Base-by-base conservation (phyloP, 2,888 invertebrate species). In the Spodoptera picta region DNA sequence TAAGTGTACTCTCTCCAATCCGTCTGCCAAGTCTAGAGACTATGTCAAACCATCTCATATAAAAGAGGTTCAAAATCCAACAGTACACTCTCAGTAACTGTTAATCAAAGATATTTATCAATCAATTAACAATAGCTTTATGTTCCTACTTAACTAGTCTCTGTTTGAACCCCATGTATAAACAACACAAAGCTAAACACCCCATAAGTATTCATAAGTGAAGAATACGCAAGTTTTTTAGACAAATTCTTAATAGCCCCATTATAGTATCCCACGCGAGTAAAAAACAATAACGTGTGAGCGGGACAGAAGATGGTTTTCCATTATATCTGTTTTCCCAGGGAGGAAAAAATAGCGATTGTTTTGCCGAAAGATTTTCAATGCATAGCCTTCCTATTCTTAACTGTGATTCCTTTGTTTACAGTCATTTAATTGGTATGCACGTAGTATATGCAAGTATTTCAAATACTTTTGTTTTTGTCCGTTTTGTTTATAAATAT, bases 291-390 rank as follows among this genome's bases (percentile, higher is more conserved):
- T 85, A 75, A 76, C 62, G 60, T 65, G 60, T 9, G 49, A 75
- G 11, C 19, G 49, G 48, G 73, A 73, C 36, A 46, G 5, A 57
- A 66, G 60, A 65, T 55, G 65, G 69, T 72, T 79, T 83, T 81
- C 80, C 73, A 77, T 78, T 63, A 73, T 65, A 68, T 69, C 67
- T 24, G 69, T 78, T 83, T 88, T 87, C 87, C 81, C 85, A 84
- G 79, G 65, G 75, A 53, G 73, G 78, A 85, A 88, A 89, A 89
- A 85, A 79, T 60, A 24, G 60, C 64, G 60, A 87, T 85, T 87
- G 87, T 85, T 69, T 71, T 76, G 80, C 36, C 36, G 74, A 84
- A 85, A 78, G 62, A 68, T 79, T 84, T 84, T 80, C 76, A 81
- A 75, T 80, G 71, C 44, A 62, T 24, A 63, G 69, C 81, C 84